Conservation (phyloP, 1,140 invertebrate species). For the Akabosia matsudoensis region DNA sequence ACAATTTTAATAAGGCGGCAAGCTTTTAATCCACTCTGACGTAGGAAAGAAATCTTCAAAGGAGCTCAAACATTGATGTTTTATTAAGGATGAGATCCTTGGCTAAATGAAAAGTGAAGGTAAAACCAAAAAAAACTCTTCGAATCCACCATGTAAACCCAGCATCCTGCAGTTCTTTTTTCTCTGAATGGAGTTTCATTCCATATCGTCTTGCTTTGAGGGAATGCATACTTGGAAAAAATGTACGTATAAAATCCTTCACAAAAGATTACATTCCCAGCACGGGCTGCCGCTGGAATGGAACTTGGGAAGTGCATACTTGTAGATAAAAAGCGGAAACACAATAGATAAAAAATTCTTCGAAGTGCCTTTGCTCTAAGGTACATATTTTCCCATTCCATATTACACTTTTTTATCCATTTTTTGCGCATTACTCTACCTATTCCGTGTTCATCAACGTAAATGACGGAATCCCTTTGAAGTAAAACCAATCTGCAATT, state of each 20-base stretch:
- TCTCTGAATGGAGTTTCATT: background rate
- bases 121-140: background rate
- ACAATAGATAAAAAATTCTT: too few species aligned
- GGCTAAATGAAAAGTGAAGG: background rate
- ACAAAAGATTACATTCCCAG: background rate
- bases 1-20: too few species aligned
- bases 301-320: too few species aligned
- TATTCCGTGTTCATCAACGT: background rate
- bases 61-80: too few species aligned
- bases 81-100: background rate
- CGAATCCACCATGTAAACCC: background rate
- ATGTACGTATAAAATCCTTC: background rate
- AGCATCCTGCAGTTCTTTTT: background rate
- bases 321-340: too few species aligned
- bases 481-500: constrained; percentile 5
- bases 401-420: too few species aligned
- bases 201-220: background rate
- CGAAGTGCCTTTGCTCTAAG: too few species aligned
- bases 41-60: too few species aligned
- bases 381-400: too few species aligned
- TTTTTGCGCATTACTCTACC: background rate
- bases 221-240: background rate
- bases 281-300: too few species aligned
- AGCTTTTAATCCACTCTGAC: background rate
- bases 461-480: constrained; percentile 7